Percentiles rank a stretch among this genome's conserved stretches.
phyloP scores from a whole-genome alignment of 2,113 vertebrate species.

The Tupaia tana region DNA sequence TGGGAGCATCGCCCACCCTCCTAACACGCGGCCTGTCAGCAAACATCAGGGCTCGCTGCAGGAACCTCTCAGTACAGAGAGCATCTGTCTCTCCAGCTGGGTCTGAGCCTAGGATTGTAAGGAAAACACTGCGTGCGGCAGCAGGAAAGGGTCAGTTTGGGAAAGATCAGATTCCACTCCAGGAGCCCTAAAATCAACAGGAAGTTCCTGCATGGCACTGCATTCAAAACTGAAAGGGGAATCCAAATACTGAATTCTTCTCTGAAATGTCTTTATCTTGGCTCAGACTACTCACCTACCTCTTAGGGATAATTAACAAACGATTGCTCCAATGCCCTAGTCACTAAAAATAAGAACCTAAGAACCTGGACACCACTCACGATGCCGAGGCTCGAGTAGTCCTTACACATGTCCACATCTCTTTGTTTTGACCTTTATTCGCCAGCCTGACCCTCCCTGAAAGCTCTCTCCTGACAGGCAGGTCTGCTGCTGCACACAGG shows the following conservation, averaged over 20 bases:
- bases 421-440: not conserved
- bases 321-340: not conserved
- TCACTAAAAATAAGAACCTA: not conserved
- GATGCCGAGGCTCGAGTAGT: not conserved
- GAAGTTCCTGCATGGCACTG: not conserved
- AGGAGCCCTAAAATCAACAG: not conserved
- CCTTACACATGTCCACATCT: not conserved
- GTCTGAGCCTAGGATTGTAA: constrained; percentile 1
- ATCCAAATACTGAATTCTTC: not conserved
- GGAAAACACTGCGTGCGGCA: not conserved
- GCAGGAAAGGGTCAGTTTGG: not conserved
- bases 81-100: not conserved
- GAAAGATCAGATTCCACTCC: not conserved
- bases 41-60: not conserved
- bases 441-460: not conserved
- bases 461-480: not conserved
- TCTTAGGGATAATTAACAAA: not conserved
- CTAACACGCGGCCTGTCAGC: not conserved
- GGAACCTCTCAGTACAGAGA: not conserved
- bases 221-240: not conserved
- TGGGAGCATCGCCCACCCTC: rapidly evolving
- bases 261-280: not conserved
- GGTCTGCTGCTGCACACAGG: not conserved
- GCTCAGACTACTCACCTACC: not conserved
- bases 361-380: not conserved